Evolutionary conservation across 2,888 invertebrate genomes (phyloP), one percentile per base, ranked within the genome.

Genomic region (Drosophila mayaguana): DNA sequence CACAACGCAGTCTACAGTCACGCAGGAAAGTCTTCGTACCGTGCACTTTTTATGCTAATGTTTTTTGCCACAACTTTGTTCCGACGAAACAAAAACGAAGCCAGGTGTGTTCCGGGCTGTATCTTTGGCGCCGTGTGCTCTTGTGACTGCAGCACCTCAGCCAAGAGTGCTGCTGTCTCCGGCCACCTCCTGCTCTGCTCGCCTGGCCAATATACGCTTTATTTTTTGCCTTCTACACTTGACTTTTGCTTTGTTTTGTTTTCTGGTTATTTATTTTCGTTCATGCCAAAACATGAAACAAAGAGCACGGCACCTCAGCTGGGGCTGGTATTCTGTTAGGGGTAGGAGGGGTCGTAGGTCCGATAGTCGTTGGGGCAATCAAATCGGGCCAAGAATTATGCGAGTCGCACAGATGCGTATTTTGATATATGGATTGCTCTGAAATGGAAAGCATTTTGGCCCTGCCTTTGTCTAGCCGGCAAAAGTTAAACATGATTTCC

Each of bases 401-500:
- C 50, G 50, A 50, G 34, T 50, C 32, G 50, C 50, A 34, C 50
- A 34, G 50, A 45, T 69, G 59, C 14, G 18, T 42, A 59, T 66
- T 78, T 63, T 78, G 72, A 77, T 75, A 54, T 72, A 67, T 72
- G 55, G 50, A 61, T 43, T 61, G 36, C 22, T 60, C 20, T 53
- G 32, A 63, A 67, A 32, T 56, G 34, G 25, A 65, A 56, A 42
- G 38, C 62, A 55, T 32, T 57, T 28, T 46, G 40, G 36, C 66
- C 63, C 42, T 38, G 48, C 51, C 61, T 72, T 79, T 80, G 76
- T 75, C 68, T 73, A 54, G 67, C 64, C 61, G 55, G 63, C 54
- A 59, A 80, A 82, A 82, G 80, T 82, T 82, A 82, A 85, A 81
- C 79, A 72, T 78, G 75, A 80, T 86, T 83, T 83, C 72, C 85